phyloP scores from a whole-genome alignment of 2,888 invertebrate species.

The Lacanobia wlatinum region DNA sequence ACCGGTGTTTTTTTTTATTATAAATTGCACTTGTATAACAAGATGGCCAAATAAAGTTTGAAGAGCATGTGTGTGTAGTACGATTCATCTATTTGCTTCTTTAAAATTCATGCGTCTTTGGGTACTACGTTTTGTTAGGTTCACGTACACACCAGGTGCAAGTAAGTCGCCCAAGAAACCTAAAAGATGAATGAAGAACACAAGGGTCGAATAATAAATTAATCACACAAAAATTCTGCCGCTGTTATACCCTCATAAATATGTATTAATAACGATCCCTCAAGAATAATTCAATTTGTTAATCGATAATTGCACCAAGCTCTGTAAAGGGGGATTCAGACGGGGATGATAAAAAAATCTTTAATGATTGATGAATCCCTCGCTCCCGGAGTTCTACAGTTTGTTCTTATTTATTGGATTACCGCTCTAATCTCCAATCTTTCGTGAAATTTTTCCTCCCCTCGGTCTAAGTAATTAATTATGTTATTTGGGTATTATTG shows the following conservation, averaged over 20 bases:
- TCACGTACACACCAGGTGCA: background rate
- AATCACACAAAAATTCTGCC: constrained; percentile 8
- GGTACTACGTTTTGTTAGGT: background rate
- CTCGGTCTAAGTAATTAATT: constrained; percentile 80
- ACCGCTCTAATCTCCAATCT: constrained; percentile 80
- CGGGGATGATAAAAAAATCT: constrained; percentile 70
- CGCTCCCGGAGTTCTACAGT: constrained; percentile 75
- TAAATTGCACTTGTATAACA: background rate
- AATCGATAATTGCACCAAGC: constrained; percentile 74
- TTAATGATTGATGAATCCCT: constrained; percentile 80
- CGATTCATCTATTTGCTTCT: background rate
- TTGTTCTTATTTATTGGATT: constrained; percentile 80
- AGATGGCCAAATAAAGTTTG: background rate
- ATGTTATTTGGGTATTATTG: constrained; percentile 78
- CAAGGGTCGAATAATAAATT: constrained; percentile 18
- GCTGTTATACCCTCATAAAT: constrained; percentile 36
- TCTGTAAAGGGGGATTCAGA: constrained; percentile 45
- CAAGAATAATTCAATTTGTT: constrained; percentile 77
- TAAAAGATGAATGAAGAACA: constrained; percentile 16
- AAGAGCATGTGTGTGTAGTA: too few species aligned
- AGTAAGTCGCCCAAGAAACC: constrained; percentile 3
- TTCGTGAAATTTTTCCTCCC: constrained; percentile 73
- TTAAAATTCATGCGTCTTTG: background rate
- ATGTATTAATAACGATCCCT: constrained; percentile 67
- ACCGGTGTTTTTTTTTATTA: too few species aligned